These are phyloP conservation scores for Asobara japonica DNA, from an alignment of 1,140 invertebrate genomes.

Conservation along the genomic window DNA sequence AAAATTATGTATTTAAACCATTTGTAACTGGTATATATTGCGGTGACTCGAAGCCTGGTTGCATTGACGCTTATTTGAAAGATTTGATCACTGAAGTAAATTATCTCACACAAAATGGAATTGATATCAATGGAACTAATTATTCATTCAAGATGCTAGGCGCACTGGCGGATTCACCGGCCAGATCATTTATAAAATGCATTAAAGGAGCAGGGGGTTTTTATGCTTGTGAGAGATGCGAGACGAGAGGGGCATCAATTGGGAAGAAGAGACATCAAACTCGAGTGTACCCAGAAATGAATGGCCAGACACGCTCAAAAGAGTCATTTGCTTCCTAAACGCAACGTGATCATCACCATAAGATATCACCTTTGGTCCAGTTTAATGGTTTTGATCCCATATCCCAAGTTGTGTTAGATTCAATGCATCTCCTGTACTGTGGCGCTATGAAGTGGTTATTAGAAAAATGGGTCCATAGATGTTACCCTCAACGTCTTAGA, in stretches of 20 bases:
- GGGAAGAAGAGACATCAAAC: conserved; percentile 29
- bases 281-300: not conserved
- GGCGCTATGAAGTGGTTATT: conserved; percentile 37
- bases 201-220: not conserved
- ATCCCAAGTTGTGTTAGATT: conserved; percentile 32
- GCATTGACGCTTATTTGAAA: not conserved
- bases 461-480: conserved; percentile 28
- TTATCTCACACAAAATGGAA: not conserved
- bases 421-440: conserved; percentile 37
- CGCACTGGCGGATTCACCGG: not conserved
- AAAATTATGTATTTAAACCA: not conserved
- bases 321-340: conserved; percentile 35
- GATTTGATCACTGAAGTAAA: conserved; percentile 26
- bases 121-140: not conserved
- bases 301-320: conserved; percentile 26
- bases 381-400: conserved; percentile 34
- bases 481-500: conserved; percentile 25
- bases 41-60: conserved; percentile 17
- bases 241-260: not conserved
- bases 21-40: conserved; percentile 14
- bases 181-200: not conserved
- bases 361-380: conserved; percentile 24
- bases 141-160: not conserved
- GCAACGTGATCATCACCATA: conserved; percentile 33
- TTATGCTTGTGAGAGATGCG: not conserved